phyloP scores from a whole-genome alignment of 2,797 vertebrate species.

The Sebastes elongatus region DNA sequence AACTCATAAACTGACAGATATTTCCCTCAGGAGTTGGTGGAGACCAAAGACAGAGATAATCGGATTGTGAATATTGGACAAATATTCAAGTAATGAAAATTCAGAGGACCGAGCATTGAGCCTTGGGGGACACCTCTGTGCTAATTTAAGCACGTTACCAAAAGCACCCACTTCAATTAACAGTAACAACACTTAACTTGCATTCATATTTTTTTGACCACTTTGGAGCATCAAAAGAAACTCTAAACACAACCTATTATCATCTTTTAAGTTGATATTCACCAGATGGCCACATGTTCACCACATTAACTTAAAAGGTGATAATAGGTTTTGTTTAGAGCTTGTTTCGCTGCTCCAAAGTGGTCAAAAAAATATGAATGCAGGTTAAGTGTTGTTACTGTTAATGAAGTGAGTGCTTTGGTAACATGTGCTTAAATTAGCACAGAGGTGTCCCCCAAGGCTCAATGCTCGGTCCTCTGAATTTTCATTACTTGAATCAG shows the following conservation, averaged over 20 bases:
- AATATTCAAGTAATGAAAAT: not conserved
- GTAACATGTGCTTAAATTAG: not conserved
- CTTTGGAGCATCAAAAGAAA: not conserved
- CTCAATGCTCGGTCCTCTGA: not conserved
- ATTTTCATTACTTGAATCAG: not conserved
- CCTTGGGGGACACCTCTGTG: slow-evolving; percentile 3
- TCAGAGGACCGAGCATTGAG: not conserved
- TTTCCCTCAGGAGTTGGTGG: too few species aligned
- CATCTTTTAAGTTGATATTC: not conserved
- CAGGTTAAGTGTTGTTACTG: not conserved
- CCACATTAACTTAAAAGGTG: not conserved
- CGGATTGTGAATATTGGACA: not conserved
- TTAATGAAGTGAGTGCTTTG: not conserved
- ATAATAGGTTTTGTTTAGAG: not conserved
- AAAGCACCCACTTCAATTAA: not conserved
- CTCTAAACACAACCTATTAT: not conserved
- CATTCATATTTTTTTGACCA: not conserved
- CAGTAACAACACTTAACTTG: not conserved
- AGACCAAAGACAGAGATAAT: too few species aligned
- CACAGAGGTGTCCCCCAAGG: slow-evolving; percentile 1
- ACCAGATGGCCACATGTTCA: not conserved
- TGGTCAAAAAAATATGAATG: not conserved
- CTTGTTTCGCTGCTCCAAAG: not conserved
- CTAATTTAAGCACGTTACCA: not conserved
- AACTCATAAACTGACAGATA: not conserved